Percentiles rank a stretch among this genome's conserved stretches.
phyloP scores from a whole-genome alignment of 2,797 vertebrate genomes.

The Emys orbicularis region DNA sequence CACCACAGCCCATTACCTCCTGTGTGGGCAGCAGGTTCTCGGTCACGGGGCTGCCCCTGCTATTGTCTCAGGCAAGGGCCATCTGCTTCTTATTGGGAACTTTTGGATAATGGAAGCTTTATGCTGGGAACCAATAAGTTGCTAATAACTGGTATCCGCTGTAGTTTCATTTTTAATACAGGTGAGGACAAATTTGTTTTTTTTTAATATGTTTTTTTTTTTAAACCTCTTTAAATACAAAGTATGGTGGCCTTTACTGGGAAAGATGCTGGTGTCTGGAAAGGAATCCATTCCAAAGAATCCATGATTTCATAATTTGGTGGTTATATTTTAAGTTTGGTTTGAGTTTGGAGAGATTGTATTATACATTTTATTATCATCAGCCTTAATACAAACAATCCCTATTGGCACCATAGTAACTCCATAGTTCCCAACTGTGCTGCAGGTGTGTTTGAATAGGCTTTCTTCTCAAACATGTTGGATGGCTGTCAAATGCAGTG shows the following conservation, averaged over 20 bases:
- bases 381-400: neutral
- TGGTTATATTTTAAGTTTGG: neutral
- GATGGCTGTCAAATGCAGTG: neutral
- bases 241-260: neutral
- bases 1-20: neutral
- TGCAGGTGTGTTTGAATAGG: neutral
- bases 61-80: neutral
- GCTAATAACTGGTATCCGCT: neutral
- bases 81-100: neutral
- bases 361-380: accelerated
- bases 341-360: neutral
- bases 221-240: neutral
- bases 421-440: neutral
- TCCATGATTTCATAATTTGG: neutral
- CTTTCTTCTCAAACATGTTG: neutral
- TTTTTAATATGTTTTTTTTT: neutral
- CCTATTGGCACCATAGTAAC: neutral
- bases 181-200: neutral
- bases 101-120: neutral
- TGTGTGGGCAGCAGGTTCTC: neutral
- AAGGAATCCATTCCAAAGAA: neutral
- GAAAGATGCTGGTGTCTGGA: neutral
- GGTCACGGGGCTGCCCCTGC: neutral
- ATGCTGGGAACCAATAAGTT: neutral
- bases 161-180: neutral